Percentiles rank a stretch among this genome's conserved stretches.
These are phyloP conservation scores for Ophiothrix spiculata DNA, from an alignment of 35 echinoderm and acorn worm species.

Conservation along the genomic window DNA sequence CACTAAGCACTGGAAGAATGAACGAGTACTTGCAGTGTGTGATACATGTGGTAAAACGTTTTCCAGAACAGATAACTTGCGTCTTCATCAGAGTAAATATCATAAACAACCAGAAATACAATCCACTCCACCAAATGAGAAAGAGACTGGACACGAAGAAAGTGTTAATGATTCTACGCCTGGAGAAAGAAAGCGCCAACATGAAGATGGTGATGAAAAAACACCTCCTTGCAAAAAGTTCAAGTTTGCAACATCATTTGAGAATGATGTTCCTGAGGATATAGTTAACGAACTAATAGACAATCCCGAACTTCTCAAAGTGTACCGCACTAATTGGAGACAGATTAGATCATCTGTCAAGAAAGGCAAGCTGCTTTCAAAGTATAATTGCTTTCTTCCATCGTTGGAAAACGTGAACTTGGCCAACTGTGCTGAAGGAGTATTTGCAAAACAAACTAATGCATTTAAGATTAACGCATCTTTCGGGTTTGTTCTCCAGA, in stretches of 20 bases:
- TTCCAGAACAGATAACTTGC: neutral
- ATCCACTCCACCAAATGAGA: neutral
- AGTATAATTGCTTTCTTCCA: neutral
- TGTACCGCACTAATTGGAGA: neutral
- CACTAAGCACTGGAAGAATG: neutral
- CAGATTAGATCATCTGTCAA: neutral
- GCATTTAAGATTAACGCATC: conserved; percentile 28
- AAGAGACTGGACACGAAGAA: neutral
- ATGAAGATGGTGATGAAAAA: neutral
- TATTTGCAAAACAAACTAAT: neutral
- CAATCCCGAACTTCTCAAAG: neutral
- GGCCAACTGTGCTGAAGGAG: neutral
- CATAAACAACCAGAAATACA: neutral
- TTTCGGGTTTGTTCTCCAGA: conserved; percentile 45
- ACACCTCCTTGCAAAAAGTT: neutral
- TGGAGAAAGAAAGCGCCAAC: neutral
- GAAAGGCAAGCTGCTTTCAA: neutral
- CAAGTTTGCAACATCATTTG: neutral
- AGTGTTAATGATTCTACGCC: neutral
- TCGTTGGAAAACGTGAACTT: neutral
- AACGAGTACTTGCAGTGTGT: neutral
- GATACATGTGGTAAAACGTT: neutral
- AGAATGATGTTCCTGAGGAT: neutral
- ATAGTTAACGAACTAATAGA: neutral
- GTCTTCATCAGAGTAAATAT: neutral